Conservation (phyloP, 2,797 vertebrate genomes). For the Acrocephalus scirpaceus region DNA sequence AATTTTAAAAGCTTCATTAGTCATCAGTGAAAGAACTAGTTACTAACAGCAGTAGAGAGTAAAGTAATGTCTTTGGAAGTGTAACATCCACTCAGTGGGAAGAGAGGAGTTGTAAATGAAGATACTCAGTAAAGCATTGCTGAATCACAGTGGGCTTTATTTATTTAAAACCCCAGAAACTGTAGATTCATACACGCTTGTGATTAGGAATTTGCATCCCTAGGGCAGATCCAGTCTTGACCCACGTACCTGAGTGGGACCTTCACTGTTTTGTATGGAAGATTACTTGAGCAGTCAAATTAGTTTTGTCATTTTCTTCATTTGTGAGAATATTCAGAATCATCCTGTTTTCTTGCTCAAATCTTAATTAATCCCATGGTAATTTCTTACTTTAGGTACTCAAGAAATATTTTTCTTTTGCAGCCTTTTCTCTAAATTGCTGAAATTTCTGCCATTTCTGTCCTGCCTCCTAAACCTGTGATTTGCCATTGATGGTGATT, state of each 20-base stretch:
- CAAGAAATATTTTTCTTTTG: not conserved
- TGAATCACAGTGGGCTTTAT: not conserved
- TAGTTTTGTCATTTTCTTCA: not conserved
- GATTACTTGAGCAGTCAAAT: not conserved
- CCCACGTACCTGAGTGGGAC: not conserved
- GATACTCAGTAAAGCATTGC: not conserved
- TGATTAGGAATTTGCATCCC: not conserved
- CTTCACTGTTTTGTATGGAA: not conserved
- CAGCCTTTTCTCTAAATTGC: not conserved
- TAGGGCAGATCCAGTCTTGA: not conserved
- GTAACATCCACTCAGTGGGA: not conserved
- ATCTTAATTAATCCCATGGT: not conserved
- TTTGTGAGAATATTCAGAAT: not conserved
- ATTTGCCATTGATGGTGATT: not conserved
- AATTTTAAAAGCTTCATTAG: not conserved
- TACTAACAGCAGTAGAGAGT: constrained; percentile 6
- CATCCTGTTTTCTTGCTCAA: not conserved
- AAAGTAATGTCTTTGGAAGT: not conserved
- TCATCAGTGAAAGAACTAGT: not conserved
- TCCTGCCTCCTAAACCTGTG: not conserved
- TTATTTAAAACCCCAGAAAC: not conserved
- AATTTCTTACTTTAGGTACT: not conserved
- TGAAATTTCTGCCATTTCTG: not conserved
- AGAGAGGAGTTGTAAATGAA: not conserved
- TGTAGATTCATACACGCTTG: not conserved